Conservation (phyloP, 2,113 vertebrate species). For the Galbula dea region DNA sequence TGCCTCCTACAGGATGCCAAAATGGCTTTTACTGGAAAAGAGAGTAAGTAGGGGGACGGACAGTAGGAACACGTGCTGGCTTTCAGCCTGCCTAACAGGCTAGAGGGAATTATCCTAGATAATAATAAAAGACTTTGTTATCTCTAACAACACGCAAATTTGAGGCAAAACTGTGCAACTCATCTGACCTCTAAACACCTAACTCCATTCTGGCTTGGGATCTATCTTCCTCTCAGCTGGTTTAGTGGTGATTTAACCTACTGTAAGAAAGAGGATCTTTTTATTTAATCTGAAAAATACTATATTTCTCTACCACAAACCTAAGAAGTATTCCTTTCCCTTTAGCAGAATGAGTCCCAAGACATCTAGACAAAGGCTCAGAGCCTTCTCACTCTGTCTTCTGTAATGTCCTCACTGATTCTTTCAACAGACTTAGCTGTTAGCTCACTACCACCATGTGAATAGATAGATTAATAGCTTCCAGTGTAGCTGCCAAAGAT, state of each 20-base stretch:
- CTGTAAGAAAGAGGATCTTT: neutral
- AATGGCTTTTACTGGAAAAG: neutral
- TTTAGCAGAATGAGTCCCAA: neutral
- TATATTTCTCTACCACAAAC: neutral
- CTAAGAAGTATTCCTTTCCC: neutral
- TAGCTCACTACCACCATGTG: neutral
- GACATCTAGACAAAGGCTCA: neutral
- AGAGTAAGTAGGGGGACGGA: neutral
- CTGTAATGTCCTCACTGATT: neutral
- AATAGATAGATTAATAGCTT: constrained; percentile 8
- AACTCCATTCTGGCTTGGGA: neutral
- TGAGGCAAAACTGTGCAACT: neutral
- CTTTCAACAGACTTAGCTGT: neutral
- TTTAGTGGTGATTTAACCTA: neutral
- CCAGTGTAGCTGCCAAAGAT: neutral
- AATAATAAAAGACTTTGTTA: neutral
- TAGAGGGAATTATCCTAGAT: neutral
- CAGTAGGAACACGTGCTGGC: neutral
- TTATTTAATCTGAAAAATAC: neutral
- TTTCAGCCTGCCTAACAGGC: neutral
- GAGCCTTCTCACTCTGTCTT: neutral
- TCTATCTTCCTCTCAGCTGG: neutral
- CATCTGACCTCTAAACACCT: neutral
- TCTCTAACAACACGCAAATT: neutral
- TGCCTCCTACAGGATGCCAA: neutral